Evolutionary conservation across 2,888 invertebrate species (phyloP).

Genomic region (Sisyra nigra): DNA sequence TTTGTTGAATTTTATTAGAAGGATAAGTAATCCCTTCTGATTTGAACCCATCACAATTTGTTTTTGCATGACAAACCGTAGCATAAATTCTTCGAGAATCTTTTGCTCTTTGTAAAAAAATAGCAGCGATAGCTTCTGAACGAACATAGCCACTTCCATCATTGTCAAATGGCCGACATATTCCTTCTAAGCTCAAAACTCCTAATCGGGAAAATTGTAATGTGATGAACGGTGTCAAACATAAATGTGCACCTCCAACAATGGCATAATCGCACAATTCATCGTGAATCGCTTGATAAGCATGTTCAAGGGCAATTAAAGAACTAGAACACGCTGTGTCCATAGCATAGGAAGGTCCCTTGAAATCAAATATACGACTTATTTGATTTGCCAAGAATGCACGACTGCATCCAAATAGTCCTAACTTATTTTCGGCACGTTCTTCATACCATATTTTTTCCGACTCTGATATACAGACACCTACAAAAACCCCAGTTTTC

Average conservation of each 20-base stretch:
- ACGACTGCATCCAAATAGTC: constrained; percentile 7
- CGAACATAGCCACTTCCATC: constrained; percentile 67
- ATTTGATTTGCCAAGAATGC: constrained; percentile 53
- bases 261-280: constrained; percentile 81
- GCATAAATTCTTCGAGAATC: constrained; percentile 33
- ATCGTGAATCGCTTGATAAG: constrained; percentile 54
- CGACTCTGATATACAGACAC: constrained; percentile 60
- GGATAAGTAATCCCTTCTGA: constrained; percentile 25
- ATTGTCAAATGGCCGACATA: constrained; percentile 82
- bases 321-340: constrained; percentile 96
- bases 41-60: constrained; percentile 25
- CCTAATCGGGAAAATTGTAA: constrained; percentile 71
- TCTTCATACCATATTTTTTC: constrained; percentile 58
- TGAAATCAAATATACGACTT: constrained; percentile 73
- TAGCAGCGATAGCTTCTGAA: constrained; percentile 58
- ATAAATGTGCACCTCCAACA: constrained; percentile 74
- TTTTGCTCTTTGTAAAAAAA: constrained; percentile 51
- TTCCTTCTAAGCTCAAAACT: constrained; percentile 68
- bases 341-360: constrained; percentile 74
- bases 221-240: constrained; percentile 75
- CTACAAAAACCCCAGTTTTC: constrained; percentile 66
- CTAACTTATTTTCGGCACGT: constrained; percentile 35
- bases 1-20: constrained; percentile 35
- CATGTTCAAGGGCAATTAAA: constrained; percentile 71
- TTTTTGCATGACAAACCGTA: constrained; percentile 24